These are phyloP conservation scores for Drosophila baimaii DNA, from an alignment of 1,140 invertebrate genomes.

Conservation along the genomic window DNA sequence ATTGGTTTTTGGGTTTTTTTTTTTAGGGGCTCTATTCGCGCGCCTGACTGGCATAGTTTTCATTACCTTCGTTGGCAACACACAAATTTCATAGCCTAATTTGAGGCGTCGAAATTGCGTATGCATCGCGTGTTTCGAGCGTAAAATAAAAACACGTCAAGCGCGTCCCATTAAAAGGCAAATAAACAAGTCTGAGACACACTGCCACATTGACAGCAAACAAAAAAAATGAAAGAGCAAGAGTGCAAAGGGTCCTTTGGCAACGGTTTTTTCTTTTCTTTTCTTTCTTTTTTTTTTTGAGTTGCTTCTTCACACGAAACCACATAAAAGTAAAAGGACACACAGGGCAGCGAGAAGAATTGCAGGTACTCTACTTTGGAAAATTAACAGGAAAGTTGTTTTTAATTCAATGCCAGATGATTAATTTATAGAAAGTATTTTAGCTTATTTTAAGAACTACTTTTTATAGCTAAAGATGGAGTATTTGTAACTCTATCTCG, in stretches of 20 bases:
- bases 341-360: background rate
- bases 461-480: too few species aligned
- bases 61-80: constrained; percentile 28
- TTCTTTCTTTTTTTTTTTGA: background rate
- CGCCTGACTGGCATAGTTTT: constrained; percentile 42
- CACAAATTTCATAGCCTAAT: constrained; percentile 67
- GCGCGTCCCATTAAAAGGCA: constrained; percentile 59
- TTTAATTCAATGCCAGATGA: background rate
- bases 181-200: constrained; percentile 56
- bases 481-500: background rate
- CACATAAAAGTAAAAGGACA: constrained; percentile 21
- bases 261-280: background rate
- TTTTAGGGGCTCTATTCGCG: background rate
- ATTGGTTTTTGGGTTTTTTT: constrained; percentile 26
- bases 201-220: constrained; percentile 23
- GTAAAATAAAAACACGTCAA: constrained; percentile 53
- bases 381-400: background rate
- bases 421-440: background rate
- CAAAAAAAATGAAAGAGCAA: constrained; percentile 19
- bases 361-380: background rate
- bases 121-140: constrained; percentile 65
- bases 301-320: constrained; percentile 39
- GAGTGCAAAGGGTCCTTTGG: constrained; percentile 18
- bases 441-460: background rate
- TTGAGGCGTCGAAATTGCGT: constrained; percentile 58